Percentiles rank a stretch among this genome's conserved stretches.
These are phyloP conservation scores for Siphamia tubifer DNA, from an alignment of 2,113 vertebrate species.

Conservation along the genomic window DNA sequence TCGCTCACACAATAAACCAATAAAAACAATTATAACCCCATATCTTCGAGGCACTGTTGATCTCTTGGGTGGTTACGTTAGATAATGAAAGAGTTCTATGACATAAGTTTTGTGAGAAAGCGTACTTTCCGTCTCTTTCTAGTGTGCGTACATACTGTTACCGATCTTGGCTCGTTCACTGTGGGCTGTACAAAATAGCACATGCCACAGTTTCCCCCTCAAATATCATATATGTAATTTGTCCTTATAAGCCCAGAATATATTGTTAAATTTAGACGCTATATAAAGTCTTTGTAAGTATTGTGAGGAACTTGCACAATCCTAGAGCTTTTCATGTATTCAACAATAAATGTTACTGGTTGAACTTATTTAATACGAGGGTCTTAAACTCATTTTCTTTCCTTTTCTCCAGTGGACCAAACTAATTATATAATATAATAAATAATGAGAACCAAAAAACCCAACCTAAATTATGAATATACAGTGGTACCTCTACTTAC, in stretches of 20 bases:
- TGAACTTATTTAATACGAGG: conserved; percentile 72
- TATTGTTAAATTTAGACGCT: conserved; percentile 44
- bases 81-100: conserved; percentile 76
- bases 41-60: conserved; percentile 59
- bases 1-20: conserved; percentile 76
- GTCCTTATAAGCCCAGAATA: conserved; percentile 28
- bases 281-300: conserved; percentile 22
- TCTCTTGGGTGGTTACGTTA: conserved; percentile 71
- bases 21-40: conserved; percentile 77
- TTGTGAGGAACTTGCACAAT: conserved; percentile 9
- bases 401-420: no score
- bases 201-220: conserved; percentile 16
- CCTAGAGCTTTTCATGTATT: conserved; percentile 36
- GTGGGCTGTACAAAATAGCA: conserved; percentile 11
- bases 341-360: conserved; percentile 63
- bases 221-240: conserved; percentile 41
- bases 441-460: no score
- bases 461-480: no score
- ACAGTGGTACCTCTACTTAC: no score
- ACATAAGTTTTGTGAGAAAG: conserved; percentile 75
- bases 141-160: conserved; percentile 30
- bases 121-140: conserved; percentile 63
- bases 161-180: background rate
- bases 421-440: no score
- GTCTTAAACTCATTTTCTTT: no score